Base-by-base conservation (phyloP, 2,888 invertebrate species). In the Netelia inedita region DNA sequence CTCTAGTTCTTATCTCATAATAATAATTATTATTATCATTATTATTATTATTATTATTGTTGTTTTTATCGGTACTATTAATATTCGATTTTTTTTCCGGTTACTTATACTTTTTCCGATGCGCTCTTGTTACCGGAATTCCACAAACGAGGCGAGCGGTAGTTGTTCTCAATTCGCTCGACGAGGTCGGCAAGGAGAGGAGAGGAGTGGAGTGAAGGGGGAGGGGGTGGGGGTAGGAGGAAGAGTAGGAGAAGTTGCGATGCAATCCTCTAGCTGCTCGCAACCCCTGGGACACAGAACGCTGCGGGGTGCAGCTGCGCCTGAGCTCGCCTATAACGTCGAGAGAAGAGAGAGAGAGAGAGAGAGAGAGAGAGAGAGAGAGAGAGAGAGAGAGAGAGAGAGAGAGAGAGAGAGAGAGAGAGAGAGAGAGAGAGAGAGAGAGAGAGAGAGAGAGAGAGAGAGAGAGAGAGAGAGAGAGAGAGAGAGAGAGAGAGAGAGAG, bases 281-380 rank as follows among this genome's bases (percentile, higher is more conserved):
- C 68, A 66, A 68, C 23, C 78, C 69, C 69, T 23, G 59, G 78
- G 78, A 76, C 68, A 66, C 43, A 41, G 41, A 41, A 19, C 14
- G 35, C 71, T 19, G 19, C 50, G 66, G 71, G 66, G 79, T 83
- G 83, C 79, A 80, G 79, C 79, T 83, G 83, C 80, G 76, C 83
- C 80, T 63, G 65, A 55, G 61, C 66, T 23, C 53, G 59, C 16
- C 57, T 46, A 14, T 14, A 46, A 46, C 46, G 14, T 1, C 10
- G 14, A 14, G 41, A 65, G 35, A n/a, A 16, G 41, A 14, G 16
- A 57, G 73, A 46, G 61, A 9, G n/a, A 57, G 28, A 35, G 28
- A 35, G 28, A 35, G 28, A 35, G 28, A 35, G 28, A 35, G 28
- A 35, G 28, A 35, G 28, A 35, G 28, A 35, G 28, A 28, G 28